Base-by-base conservation (phyloP, 2,113 vertebrate genomes). In the Melierax canorus region DNA sequence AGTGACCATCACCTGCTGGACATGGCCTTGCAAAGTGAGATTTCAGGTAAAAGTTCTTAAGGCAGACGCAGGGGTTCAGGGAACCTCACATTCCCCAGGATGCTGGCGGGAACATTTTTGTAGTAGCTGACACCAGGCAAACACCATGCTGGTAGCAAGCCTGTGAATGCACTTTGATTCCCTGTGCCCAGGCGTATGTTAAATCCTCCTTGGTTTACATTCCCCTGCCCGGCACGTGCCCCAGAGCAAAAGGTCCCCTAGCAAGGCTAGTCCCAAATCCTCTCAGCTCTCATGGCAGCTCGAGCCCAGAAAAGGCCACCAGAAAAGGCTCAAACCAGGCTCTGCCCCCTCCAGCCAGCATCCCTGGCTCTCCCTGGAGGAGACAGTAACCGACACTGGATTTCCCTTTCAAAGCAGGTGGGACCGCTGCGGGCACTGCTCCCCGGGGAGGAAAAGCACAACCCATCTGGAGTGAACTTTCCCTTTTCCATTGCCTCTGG, bases 61-160 rank as follows among this genome's bases (percentile, higher is more conserved):
- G 32, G 46, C 13, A 39, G 46, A 34, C 0, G 1, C 19, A 22
- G 69, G 78, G 46, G 9, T 18, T 46, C 64, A 26, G 73, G 72
- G 56, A 77, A 26, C 62, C 39, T 62, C 5, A 0, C 2, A 0
- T 2, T 34, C 22, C 62, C 38, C 22, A 12, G 34, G 45, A 62
- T 1, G 0, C 7, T 24, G 1, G 4, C 7, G 34, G 46, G 29
- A 76, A 39, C 7, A 0, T 6, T 24, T 39, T 3, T 20, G 34
- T 60, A 15, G 53, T 3, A 21, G 50, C 67, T 3, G 2, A 11
- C 4, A 4, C 51, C 59, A 21, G 30, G 14, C 60, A 11, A n/a
- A 21, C 43, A 21, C 36, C 1, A 3, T 0, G 3, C 36, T 1
- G 0, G 29, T 1, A 39, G 38, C 18, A 4, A 67, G 22, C 1